Base-by-base conservation (phyloP, 2,113 vertebrate genomes). In the Perca fluviatilis region DNA sequence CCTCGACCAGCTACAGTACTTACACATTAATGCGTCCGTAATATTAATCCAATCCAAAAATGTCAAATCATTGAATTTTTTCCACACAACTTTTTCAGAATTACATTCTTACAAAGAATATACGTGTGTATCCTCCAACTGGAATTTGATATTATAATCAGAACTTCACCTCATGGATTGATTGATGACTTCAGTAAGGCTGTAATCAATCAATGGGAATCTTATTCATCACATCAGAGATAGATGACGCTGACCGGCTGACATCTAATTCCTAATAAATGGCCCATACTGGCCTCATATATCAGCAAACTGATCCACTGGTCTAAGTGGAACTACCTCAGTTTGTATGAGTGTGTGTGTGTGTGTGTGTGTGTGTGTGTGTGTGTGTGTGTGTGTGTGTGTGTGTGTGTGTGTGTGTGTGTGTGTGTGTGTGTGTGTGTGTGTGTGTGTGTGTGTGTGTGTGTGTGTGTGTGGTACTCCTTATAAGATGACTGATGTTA, bases 261-360 rank as follows among this genome's bases (percentile, higher is more conserved):
- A 81, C 77, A 75, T 66, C 56, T 78, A 19, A 72, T 87, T 75
- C 80, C 64, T 76, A 81, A 85, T 79, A 80, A 79, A 88, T 70
- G 77, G 65, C 61, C 23, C 56, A 74, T 65, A 40, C 61, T 43
- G 64, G 74, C 60, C 75, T 84, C 74, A 43, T 82, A 74, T 47
- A 77, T 84, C 84, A 74, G 49, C 58, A 66, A 68, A 74, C 62
- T 79, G 82, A 83, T 62, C 73, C 50, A 50, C 68, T 56, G 43
- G 60, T 80, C 76, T 43, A 62, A 69, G 63, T 66, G 63, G 76
- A 77, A 33, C 46, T 46, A 64, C 65, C 50, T 72, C 67, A 30
- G 69, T 40, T 10, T 10, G 40, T 36, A 36, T 27, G 27, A 27
- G 27, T 27, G 27, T 27, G 27, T 27, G 27, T 27, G 27, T 27